A percentile compares a stretch with the other conserved stretches of the same genome.
These are phyloP conservation scores for Sylvilagus bachmani DNA, from an alignment of 2,113 vertebrate species.

Conservation along the genomic window DNA sequence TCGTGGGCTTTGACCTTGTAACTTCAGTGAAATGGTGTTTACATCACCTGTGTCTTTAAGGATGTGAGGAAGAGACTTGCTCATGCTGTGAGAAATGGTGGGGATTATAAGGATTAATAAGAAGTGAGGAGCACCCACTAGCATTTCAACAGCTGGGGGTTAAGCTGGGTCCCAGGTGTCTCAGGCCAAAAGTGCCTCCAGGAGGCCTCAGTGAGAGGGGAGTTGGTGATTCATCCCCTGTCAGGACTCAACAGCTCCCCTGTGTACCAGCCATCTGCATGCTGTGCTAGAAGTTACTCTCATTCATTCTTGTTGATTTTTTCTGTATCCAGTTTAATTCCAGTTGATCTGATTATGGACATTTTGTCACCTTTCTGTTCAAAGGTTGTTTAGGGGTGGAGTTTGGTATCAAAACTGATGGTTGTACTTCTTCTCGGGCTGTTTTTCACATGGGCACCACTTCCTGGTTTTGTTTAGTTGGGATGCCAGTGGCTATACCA, in stretches of 20 bases:
- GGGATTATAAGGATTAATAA: background rate
- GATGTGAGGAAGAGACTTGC: background rate
- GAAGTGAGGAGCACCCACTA: background rate
- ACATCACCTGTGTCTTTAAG: background rate
- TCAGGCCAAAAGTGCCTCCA: fast-evolving
- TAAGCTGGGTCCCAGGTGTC: background rate
- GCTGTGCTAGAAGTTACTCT: background rate
- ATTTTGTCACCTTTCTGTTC: background rate
- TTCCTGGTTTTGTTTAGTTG: background rate
- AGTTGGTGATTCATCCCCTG: background rate
- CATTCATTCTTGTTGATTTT: background rate
- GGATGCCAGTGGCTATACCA: background rate
- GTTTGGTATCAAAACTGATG: background rate
- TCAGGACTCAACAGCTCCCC: background rate
- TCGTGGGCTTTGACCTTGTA: background rate
- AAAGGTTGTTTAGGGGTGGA: background rate
- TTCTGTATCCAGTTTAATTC: background rate
- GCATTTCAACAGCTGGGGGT: background rate
- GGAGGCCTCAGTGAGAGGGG: background rate
- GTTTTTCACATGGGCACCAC: background rate
- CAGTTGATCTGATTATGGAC: background rate
- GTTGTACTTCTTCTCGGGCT: background rate
- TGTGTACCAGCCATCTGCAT: background rate
- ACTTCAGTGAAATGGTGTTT: background rate
- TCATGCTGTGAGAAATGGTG: background rate